Evolutionary conservation across 1,140 invertebrate species (phyloP), one percentile per base, ranked within the genome.

Genomic region (Rhagoletis zephyria): DNA sequence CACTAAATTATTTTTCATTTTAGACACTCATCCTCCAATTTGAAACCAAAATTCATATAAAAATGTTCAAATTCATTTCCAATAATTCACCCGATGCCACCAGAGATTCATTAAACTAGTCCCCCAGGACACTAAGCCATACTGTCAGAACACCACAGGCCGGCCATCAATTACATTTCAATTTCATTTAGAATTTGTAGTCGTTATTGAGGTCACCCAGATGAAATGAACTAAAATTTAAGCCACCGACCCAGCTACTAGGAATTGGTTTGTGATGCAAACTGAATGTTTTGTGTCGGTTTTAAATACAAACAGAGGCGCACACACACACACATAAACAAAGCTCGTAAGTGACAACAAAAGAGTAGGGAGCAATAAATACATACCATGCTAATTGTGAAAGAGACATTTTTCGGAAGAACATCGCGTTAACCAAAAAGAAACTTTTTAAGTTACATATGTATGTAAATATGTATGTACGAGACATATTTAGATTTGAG

Each of bases 101-200:
- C 16, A 42, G 59, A n/a, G 85, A 51, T 40, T 45, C 14, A 65
- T 86, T 63, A 48, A 61, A 63, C 85, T 19, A 63, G n/a, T 4
- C 60, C 59, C 59, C 56, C 7, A 16, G 60, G 56, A 86, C 16
- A 61, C 40, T 40, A 14, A 63, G 1, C 51, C 16, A 63, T 30
- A 51, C 12, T 67, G 64, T 42, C 64, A 48, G 67, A 48, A 81
- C 48, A 81, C 51, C 5, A 42, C 16, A 19, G 56, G 12, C 40
- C n/a, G 48, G n/a, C 48, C 74, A 81, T 81, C 74, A 81, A 74
- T 48, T 48, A 30, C 70, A 74, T 74, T 74, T 74, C 70, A 74
- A 74, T 74, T 74, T 74, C 40, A 74, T 74, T 81, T 81, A 19
- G n/a, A 9, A 16, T 56, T 81, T 81, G 14, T 81, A 56, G 45